Evolutionary conservation across 1,140 invertebrate species (phyloP), one percentile per base, ranked within the genome.

Genomic region (Bombus impatiens): DNA sequence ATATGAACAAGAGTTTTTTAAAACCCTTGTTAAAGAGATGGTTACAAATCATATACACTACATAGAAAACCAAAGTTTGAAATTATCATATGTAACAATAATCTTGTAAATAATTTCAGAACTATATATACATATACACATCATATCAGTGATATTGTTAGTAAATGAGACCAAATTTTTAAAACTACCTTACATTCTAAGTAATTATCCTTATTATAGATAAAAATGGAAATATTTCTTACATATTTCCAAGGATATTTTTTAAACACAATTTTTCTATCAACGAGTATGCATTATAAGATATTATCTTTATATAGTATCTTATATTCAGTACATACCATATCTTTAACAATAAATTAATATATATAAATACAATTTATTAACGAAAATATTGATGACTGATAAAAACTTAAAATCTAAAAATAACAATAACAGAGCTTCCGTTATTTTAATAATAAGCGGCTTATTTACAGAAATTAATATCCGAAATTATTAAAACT

Each of bases 381-480:
- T n/a, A 32, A n/a, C 18, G 9, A 5, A 35, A 40, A 32, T 62
- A 44, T 37, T 10, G 22, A 83, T 22, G 75, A 84, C 35, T 78
- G 59, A 78, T 78, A 9, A 25, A 32, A 76, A 47, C 2, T 35
- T 82, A 76, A 28, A n/a, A 62, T 62, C 62, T 42, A 37, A 57
- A 62, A 6, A 42, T 40, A 77, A 47, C 5, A 65, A 53, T 67
- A 35, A 35, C 35, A 65, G 10, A 15, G 35, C 25, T 83, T 70
- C 22, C 57, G 47, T 62, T 84, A 53, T 80, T 85, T 85, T 85
- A 79, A 85, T 80, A 85, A 85, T 85, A 74, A 80, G 83, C 83
- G 78, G 47, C 81, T 80, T 9, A 80, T 80, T 57, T 18, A 68
- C 25, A 9, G 37, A 40, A 89, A 15, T 67, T 67, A 28, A 87